Evolutionary conservation across 2,113 vertebrate species (phyloP), one percentile per base, ranked within the genome.

Genomic region (Turdus rufiventris): DNA sequence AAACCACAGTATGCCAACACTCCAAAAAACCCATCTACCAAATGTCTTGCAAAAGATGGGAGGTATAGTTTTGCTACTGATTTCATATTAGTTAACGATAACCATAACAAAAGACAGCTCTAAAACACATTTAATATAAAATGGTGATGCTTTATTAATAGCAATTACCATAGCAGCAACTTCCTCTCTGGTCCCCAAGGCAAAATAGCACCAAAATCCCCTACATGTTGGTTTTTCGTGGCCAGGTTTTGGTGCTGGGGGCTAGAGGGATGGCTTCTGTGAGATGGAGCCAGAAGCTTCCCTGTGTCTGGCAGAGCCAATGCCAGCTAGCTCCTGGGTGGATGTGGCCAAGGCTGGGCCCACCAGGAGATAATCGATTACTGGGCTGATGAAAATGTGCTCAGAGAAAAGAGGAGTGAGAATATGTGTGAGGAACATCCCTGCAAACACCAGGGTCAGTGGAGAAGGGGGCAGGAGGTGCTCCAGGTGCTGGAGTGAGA

Each of bases 271-370:
- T 12, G 21, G 19, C n/a, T 53, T 20, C 68, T 25, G n/a, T 25
- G 28, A 45, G 38, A 29, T 60, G 28, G 28, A 45, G 60, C 18
- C 38, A 33, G 51, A 36, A 19, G 10, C 19, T 25, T 53, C 15
- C 38, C 19, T 10, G 1, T 6, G 8, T 10, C 16, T 14, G 20
- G 28, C 24, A 74, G 38, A 53, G 38, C 18, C 38, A 45, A 8
- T 11, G 33, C 8, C 14, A 8, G 3, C 10, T 0, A 0, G 14
- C 18, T n/a, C 45, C 33, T 20, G 24, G 38, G 17, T 4, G 24
- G 60, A 38, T 38, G 38, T 38, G n/a, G 45, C 18, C 45, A n/a
- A 45, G 51, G 28, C 51, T 16, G 28, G 36, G 45, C 12, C 24
- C 38, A 38, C 38, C 38, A 47, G 57, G 6, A 71, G 20, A 29